phyloP scores from a whole-genome alignment of 2,797 vertebrate species.

The Chelmon rostratus region DNA sequence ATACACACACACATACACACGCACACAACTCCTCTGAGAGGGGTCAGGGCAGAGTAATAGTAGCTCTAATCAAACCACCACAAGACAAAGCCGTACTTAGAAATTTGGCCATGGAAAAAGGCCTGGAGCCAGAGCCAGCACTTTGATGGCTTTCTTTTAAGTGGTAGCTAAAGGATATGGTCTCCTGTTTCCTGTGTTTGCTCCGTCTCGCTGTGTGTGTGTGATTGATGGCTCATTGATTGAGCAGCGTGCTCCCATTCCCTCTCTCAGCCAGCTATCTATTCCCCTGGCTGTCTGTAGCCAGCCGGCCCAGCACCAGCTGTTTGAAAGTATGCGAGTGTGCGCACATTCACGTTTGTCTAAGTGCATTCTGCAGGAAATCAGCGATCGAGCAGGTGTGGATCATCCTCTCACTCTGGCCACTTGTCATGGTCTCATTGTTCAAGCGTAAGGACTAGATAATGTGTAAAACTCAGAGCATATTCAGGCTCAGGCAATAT shows the following conservation, averaged over 20 bases:
- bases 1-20: constrained; percentile 7
- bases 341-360: constrained; percentile 59
- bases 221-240: constrained; percentile 80
- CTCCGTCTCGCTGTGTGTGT: constrained; percentile 59
- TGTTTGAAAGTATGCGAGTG: constrained; percentile 54
- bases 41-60: constrained; percentile 61
- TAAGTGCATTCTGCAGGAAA: constrained; percentile 61
- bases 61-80: constrained; percentile 70
- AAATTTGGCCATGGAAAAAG: constrained; percentile 74
- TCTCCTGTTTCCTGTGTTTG: constrained; percentile 79
- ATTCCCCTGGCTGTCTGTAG: constrained; percentile 65
- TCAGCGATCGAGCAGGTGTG: constrained; percentile 69
- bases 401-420: constrained; percentile 35
- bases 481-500: constrained; percentile 34
- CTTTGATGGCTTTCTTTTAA: constrained; percentile 81
- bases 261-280: constrained; percentile 68
- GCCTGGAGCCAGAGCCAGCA: constrained; percentile 67
- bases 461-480: constrained; percentile 51
- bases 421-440: constrained; percentile 30
- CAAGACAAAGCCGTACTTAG: constrained; percentile 64
- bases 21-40: constrained; percentile 46
- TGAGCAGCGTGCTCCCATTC: constrained; percentile 73
- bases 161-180: constrained; percentile 79
- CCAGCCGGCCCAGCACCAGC: constrained; percentile 52
- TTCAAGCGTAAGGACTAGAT: constrained; percentile 32